These are phyloP conservation scores for Diabrotica undecimpunctata DNA, from an alignment of 1,140 invertebrate genomes.

Conservation along the genomic window DNA sequence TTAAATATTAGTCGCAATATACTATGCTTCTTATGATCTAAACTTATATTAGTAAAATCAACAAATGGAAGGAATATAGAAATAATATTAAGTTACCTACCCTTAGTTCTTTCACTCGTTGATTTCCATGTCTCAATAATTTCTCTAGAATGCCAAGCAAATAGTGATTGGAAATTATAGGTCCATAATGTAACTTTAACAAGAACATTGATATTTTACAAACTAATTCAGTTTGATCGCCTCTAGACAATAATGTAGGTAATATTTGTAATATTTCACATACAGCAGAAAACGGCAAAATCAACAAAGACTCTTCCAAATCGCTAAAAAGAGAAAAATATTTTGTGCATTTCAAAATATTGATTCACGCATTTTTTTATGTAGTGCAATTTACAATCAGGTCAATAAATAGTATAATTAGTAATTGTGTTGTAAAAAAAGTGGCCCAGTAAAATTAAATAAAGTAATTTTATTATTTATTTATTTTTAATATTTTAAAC, in stretches of 20 bases:
- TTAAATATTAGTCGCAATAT: too few relatives aligned
- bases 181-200: constrained; percentile 79
- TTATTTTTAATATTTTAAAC: too few relatives aligned
- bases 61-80: too few relatives aligned
- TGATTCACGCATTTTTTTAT: too few relatives aligned
- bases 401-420: too few relatives aligned
- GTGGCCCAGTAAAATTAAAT: too few relatives aligned
- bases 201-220: constrained; percentile 75
- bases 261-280: constrained; percentile 74
- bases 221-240: constrained; percentile 71
- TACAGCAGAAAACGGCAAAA: constrained; percentile 80
- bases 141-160: constrained; percentile 68
- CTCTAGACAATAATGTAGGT: constrained; percentile 61
- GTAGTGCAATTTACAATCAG: too few relatives aligned
- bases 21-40: too few relatives aligned
- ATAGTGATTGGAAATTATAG: constrained; percentile 67
- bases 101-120: constrained; percentile 59
- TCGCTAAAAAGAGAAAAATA: constrained; percentile 61
- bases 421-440: too few relatives aligned
- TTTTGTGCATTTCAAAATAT: neutral
- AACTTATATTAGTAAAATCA: too few relatives aligned
- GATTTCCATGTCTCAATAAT: constrained; percentile 57
- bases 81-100: too few relatives aligned
- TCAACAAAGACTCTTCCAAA: constrained; percentile 81
- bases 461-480: too few relatives aligned